Evolutionary conservation across 1,140 invertebrate genomes (phyloP).

Genomic region (Parapsyche elsis): DNA sequence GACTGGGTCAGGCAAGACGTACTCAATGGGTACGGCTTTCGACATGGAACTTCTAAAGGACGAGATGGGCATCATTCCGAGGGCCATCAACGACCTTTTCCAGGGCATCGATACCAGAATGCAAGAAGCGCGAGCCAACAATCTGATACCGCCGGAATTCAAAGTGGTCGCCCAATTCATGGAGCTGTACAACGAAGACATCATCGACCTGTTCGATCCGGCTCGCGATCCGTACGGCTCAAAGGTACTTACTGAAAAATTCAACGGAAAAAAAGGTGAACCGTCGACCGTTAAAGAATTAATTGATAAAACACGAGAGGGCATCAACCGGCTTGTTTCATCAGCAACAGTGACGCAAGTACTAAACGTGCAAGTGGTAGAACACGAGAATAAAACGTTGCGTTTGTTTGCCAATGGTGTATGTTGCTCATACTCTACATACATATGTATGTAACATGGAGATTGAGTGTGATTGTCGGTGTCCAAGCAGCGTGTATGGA

Average conservation of each 20-base stretch:
- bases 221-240: slow-evolving; percentile 67
- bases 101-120: slow-evolving; percentile 79
- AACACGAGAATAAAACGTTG: neutral
- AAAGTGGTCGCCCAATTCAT: slow-evolving; percentile 90
- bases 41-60: slow-evolving; percentile 81
- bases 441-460: too few relatives aligned
- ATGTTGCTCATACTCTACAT: too few relatives aligned
- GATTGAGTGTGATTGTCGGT: neutral
- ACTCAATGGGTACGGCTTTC: slow-evolving; percentile 98
- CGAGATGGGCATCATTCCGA: slow-evolving; percentile 89
- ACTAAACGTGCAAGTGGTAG: neutral
- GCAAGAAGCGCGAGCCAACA: slow-evolving; percentile 70
- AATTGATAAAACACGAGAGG: slow-evolving; percentile 9
- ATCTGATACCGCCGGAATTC: slow-evolving; percentile 76
- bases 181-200: slow-evolving; percentile 96
- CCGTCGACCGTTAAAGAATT: neutral
- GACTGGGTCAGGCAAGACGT: slow-evolving; percentile 97
- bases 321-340: neutral
- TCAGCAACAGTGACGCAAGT: neutral
- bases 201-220: slow-evolving; percentile 91
- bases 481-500: neutral
- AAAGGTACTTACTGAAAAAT: slow-evolving; percentile 63
- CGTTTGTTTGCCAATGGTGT: neutral
- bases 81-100: slow-evolving; percentile 93
- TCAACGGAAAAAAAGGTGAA: slow-evolving; percentile 1